Base-by-base conservation (phyloP, 2,888 invertebrate species). In the Oconnorella tubifera region DNA sequence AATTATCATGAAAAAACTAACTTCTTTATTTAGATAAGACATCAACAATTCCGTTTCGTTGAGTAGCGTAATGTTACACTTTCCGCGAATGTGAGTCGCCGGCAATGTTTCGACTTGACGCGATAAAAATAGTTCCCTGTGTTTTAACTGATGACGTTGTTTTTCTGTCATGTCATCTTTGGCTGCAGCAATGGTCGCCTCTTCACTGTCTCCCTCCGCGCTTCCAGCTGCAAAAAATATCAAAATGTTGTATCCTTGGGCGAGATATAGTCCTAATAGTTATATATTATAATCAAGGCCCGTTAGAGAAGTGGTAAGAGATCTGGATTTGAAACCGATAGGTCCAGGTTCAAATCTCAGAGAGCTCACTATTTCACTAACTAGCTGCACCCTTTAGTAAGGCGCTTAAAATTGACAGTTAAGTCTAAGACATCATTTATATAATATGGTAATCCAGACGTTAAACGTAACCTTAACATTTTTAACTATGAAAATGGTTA, bases 1-100 rank as follows among this genome's bases (percentile, higher is more conserved):
- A n/a, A n/a, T 40, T 40, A 19, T 14, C 19, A 14, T 40, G 19
- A 40, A 6, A 40, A 19, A 19, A 40, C 40, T 6, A 85, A 90
- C 90, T 85, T 93, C 92, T 87, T 93, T 95, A 86, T 92, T 91
- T 82, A 98, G 88, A 87, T 99, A 99, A 83, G 93, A 93, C 82
- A 89, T 87, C 79, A 96, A 87, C 75, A 94, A 92, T 86, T 99
- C 99, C 65, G 97, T 96, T 87, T 99, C 99, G 86, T 98, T 98
- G 85, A 99, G 89, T 77, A 99, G 87, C 75, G 97, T 97, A 77
- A 99, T 99, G 76, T 92, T 90, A 86, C 99, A 99, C 87, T 99
- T 99, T 84, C 97, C 99, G 81, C 99, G 88, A 79, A 99, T 99
- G 86, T 97, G 94, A 68, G 97, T 98, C 74, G 98, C 98, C 68